A percentile compares a stretch with the other conserved stretches of the same genome.
These are phyloP conservation scores for Platyrinchus mystaceus DNA, from an alignment of 2,797 vertebrate genomes.

Conservation along the genomic window DNA sequence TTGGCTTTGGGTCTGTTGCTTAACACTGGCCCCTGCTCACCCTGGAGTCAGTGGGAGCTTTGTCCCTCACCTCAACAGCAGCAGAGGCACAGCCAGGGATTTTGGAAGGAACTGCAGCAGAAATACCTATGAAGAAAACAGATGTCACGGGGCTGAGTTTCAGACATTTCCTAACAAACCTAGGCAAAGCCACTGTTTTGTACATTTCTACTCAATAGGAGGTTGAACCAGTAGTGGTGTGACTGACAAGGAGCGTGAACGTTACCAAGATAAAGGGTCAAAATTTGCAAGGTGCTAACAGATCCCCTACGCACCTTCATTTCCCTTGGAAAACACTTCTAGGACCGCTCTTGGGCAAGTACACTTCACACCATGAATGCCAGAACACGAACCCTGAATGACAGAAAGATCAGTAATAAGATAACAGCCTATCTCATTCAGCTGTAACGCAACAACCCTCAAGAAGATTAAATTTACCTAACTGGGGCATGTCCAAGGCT, in stretches of 20 bases:
- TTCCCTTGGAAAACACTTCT: not conserved
- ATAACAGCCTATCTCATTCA: slow-evolving; percentile 67
- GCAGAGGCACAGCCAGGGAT: fast-evolving
- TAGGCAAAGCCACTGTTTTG: not conserved
- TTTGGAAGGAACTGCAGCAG: not conserved
- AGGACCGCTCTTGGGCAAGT: not conserved
- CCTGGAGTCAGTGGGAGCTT: not conserved
- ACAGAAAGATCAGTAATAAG: slow-evolving; percentile 68
- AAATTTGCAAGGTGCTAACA: not conserved
- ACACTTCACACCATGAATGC: slow-evolving; percentile 21
- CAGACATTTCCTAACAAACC: not conserved
- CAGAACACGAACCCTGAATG: slow-evolving; percentile 59
- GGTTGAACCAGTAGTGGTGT: not conserved
- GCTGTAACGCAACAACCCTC: slow-evolving; percentile 55
- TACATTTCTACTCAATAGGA: not conserved
- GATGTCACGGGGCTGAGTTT: fast-evolving
- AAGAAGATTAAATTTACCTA: slow-evolving; percentile 74
- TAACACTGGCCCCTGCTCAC: not conserved
- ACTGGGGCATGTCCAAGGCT: slow-evolving; percentile 70
- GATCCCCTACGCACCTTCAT: not conserved
- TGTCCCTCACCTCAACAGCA: not conserved
- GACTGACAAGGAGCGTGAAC: not conserved
- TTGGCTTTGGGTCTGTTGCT: not conserved
- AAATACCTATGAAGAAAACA: not conserved
- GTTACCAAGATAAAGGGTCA: not conserved